These are phyloP conservation scores for Caerostris extrusa DNA, from an alignment of 1,140 invertebrate species.

Conservation along the genomic window DNA sequence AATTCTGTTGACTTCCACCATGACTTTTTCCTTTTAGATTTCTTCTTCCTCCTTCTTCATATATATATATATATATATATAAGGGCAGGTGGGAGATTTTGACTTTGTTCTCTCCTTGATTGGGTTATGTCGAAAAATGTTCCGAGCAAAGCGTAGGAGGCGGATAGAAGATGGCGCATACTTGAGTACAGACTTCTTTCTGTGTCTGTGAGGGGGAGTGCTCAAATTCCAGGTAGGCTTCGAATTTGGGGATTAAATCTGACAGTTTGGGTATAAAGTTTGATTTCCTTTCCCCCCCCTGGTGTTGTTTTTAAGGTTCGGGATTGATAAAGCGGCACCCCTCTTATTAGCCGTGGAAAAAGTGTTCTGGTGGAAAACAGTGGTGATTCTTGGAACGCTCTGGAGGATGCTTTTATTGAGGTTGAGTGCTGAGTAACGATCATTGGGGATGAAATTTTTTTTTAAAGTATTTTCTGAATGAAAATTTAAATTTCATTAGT, in stretches of 20 bases:
- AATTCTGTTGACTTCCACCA: slow-evolving; percentile 55
- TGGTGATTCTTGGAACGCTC: not conserved
- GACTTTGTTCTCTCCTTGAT: slow-evolving; percentile 49
- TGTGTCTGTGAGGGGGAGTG: not conserved
- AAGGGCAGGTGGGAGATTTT: not conserved
- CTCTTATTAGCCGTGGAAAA: not conserved
- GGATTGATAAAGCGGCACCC: not conserved
- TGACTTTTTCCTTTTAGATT: slow-evolving; percentile 18
- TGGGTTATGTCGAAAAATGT: slow-evolving; percentile 22
- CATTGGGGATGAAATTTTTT: not conserved
- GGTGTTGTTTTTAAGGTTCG: not conserved
- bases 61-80: slow-evolving; percentile 34
- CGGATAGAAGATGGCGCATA: not conserved
- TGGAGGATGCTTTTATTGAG: not conserved
- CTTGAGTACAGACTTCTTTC: not conserved
- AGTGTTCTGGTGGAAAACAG: not conserved
- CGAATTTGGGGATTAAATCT: slow-evolving; percentile 41
- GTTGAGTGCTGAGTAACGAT: not conserved
- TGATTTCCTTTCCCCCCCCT: not conserved
- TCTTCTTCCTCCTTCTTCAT: not conserved
- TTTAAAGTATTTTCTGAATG: not conserved
- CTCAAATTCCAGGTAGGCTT: slow-evolving; percentile 23
- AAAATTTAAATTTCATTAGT: not conserved
- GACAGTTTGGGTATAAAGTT: slow-evolving; percentile 20
- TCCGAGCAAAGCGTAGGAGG: not conserved